Percentiles rank a stretch among this genome's conserved stretches.
phyloP scores from a whole-genome alignment of 92 coral and sea anemone species.

The Porites rus region DNA sequence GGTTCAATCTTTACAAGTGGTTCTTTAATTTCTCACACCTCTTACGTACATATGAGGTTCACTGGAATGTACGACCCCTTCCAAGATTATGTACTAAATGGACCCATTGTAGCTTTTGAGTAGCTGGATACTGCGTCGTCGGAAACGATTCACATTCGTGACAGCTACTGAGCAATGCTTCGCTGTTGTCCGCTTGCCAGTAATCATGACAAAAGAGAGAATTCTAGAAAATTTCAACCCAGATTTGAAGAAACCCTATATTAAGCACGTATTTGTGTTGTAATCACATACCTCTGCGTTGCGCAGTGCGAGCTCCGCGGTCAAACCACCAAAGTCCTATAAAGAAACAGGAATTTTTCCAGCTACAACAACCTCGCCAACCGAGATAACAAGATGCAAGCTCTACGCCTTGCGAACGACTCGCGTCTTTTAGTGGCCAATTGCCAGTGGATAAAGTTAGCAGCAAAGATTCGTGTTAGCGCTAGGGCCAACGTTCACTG shows the following conservation, averaged over 20 bases:
- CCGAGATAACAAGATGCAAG: neutral
- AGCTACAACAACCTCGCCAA: neutral
- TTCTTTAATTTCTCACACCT: too few relatives aligned
- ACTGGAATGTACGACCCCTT: too few relatives aligned
- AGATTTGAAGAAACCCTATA: neutral
- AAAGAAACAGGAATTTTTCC: neutral
- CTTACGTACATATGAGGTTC: too few relatives aligned
- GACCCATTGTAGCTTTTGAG: too few relatives aligned
- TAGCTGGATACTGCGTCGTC: too few relatives aligned
- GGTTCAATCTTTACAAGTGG: too few relatives aligned
- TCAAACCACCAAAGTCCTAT: neutral
- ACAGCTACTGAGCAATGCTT: neutral
- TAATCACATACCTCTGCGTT: constrained; percentile 14
- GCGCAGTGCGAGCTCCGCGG: neutral
- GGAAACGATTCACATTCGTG: too few relatives aligned
- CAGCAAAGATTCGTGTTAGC: neutral
- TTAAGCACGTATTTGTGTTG: neutral
- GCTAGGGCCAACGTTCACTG: neutral
- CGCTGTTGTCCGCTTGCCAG: too few relatives aligned
- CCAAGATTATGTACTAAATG: too few relatives aligned
- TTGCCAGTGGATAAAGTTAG: neutral
- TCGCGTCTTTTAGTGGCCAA: neutral
- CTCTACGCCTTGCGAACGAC: neutral
- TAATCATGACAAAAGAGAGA: too few relatives aligned
- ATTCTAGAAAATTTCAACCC: neutral